Evolutionary conservation across 2,797 vertebrate species (phyloP).

Genomic region (Muscicapa striata): DNA sequence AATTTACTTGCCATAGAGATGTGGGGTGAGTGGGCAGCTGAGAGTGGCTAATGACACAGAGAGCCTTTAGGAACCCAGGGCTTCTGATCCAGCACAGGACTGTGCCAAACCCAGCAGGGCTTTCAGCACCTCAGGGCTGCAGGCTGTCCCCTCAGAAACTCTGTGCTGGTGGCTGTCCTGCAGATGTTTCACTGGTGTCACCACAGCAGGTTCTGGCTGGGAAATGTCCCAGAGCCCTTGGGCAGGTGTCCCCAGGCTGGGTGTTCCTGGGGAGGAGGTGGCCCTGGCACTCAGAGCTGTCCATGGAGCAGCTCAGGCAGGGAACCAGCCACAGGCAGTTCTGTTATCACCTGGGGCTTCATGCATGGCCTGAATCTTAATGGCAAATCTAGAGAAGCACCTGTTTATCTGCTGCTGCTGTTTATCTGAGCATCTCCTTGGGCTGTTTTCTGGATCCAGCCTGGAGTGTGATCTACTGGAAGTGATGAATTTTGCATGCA

Average conservation of each 20-base stretch:
- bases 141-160: neutral
- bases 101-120: neutral
- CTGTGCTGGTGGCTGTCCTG: neutral
- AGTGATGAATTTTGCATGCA: neutral
- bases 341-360: neutral
- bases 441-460: neutral
- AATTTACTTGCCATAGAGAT: neutral
- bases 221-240: rapidly evolving
- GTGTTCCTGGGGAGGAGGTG: neutral
- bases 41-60: neutral
- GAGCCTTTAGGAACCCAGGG: neutral
- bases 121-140: neutral
- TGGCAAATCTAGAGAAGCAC: neutral
- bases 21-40: neutral
- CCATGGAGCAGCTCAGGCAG: neutral
- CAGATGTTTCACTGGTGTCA: rapidly evolving
- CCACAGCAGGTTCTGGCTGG: neutral
- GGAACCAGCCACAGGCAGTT: neutral
- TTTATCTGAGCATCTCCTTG: neutral
- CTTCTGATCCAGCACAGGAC: neutral
- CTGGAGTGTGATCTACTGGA: neutral
- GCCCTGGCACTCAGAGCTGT: neutral
- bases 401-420: neutral
- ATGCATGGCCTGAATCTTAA: neutral
- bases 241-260: neutral